These are phyloP conservation scores for Lycaena phlaeas DNA, from an alignment of 2,888 invertebrate species.

Conservation along the genomic window DNA sequence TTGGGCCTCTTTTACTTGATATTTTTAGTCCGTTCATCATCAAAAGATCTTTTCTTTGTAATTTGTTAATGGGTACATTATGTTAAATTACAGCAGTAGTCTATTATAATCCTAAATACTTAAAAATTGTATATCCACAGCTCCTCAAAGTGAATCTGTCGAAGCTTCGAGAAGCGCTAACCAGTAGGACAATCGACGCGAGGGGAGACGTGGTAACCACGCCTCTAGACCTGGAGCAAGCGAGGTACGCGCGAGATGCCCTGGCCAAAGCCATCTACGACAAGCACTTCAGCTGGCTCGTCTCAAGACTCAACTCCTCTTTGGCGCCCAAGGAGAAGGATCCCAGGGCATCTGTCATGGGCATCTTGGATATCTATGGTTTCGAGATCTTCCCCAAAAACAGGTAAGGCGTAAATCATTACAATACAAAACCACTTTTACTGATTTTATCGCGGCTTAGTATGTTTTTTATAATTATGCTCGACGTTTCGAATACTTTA, in stretches of 20 bases:
- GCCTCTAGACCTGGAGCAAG: constrained; percentile 85
- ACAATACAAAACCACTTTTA: no score
- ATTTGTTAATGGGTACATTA: no score
- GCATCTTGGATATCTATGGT: constrained; percentile 94
- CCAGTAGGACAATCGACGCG: constrained; percentile 89
- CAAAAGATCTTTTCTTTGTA: no score
- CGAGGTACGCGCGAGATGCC: constrained; percentile 90
- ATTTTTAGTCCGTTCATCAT: no score
- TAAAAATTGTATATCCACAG: no score
- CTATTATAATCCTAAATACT: no score
- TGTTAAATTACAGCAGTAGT: no score
- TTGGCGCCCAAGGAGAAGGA: constrained; percentile 74
- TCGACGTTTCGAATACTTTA: no score
- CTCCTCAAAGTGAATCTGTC: constrained; percentile 80
- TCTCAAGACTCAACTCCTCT: constrained; percentile 83
- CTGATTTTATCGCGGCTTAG: no score
- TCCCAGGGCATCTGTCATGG: constrained; percentile 81
- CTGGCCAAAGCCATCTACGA: constrained; percentile 94
- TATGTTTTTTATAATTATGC: no score
- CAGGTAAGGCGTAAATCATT: constrained; percentile 77
- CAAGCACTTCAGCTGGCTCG: constrained; percentile 92
- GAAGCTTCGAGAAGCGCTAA: constrained; percentile 80
- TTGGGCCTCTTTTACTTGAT: no score
- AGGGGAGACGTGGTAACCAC: constrained; percentile 87
- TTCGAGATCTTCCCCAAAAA: constrained; percentile 95